Conservation (phyloP, 1,140 invertebrate genomes). For the Ips typographus region DNA sequence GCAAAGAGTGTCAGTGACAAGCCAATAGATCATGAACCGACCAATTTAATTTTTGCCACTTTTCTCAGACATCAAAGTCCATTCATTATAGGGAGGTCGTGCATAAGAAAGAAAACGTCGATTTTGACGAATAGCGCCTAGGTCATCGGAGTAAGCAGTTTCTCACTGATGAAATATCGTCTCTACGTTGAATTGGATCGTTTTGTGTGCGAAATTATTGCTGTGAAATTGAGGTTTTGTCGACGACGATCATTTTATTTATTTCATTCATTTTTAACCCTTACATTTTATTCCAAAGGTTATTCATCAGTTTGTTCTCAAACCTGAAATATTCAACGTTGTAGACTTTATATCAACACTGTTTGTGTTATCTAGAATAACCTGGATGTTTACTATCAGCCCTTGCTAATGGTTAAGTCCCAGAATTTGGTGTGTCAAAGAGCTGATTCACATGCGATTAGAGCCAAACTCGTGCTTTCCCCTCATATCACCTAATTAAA, state of each 20-base stretch:
- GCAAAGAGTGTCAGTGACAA: constrained; percentile 23
- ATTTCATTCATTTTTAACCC: too few relatives aligned
- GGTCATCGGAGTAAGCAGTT: constrained; percentile 24
- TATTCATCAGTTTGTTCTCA: too few relatives aligned
- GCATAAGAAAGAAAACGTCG: constrained; percentile 33
- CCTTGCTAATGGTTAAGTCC: too few relatives aligned
- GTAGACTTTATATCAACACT: too few relatives aligned
- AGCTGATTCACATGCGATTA: too few relatives aligned
- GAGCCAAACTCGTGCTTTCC: too few relatives aligned
- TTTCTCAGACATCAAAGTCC: constrained; percentile 22
- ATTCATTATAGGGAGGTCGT: constrained; percentile 27
- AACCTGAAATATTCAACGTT: too few relatives aligned
- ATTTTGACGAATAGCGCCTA: constrained; percentile 28
- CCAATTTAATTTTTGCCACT: constrained; percentile 37
- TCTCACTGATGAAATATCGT: constrained; percentile 23
- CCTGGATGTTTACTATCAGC: too few relatives aligned
- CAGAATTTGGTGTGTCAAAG: too few relatives aligned
- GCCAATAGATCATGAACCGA: constrained; percentile 31
- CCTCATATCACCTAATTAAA: too few relatives aligned
- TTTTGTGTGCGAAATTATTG: constrained; percentile 15
- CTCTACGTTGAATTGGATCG: constrained; percentile 4
- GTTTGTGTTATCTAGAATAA: too few relatives aligned
- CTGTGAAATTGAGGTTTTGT: constrained; percentile 16
- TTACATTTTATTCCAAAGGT: too few relatives aligned
- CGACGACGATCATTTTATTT: neutral